Evolutionary conservation across 2,888 invertebrate genomes (phyloP).

Genomic region (Cerastoderma edule): DNA sequence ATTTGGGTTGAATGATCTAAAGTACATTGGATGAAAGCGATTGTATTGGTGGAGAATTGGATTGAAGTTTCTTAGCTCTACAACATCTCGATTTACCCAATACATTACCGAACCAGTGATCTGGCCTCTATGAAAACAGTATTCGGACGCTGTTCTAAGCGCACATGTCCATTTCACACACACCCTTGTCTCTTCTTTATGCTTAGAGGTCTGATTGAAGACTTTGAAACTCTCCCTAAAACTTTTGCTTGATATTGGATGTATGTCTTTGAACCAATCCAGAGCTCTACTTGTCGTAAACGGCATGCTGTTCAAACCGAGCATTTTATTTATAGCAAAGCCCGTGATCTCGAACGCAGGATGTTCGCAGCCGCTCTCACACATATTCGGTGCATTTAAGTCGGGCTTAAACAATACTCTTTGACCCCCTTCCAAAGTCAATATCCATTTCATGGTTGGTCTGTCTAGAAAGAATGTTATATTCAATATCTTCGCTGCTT

Average conservation of each 20-base stretch:
- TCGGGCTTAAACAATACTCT: constrained; percentile 8
- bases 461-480: constrained; percentile 3
- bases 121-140: constrained; percentile 1
- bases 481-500: constrained; percentile 1
- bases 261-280: constrained; percentile 6
- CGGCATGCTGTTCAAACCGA: constrained; percentile 18
- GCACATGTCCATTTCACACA: constrained; percentile 12
- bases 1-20: background rate
- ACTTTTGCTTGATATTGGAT: background rate
- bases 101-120: constrained; percentile 7
- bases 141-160: background rate
- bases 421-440: constrained; percentile 15
- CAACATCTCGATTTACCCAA: constrained; percentile 12
- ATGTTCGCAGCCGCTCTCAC: constrained; percentile 12
- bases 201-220: background rate
- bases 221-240: background rate
- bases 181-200: background rate
- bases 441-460: constrained; percentile 8
- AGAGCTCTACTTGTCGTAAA: constrained; percentile 2
- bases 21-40: constrained; percentile 10
- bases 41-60: background rate
- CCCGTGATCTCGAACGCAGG: constrained; percentile 12
- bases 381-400: background rate
- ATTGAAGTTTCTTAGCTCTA: constrained; percentile 4
- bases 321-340: constrained; percentile 20